Base-by-base conservation (phyloP, 2,113 vertebrate genomes). In the Oncorhynchus kisutch region DNA sequence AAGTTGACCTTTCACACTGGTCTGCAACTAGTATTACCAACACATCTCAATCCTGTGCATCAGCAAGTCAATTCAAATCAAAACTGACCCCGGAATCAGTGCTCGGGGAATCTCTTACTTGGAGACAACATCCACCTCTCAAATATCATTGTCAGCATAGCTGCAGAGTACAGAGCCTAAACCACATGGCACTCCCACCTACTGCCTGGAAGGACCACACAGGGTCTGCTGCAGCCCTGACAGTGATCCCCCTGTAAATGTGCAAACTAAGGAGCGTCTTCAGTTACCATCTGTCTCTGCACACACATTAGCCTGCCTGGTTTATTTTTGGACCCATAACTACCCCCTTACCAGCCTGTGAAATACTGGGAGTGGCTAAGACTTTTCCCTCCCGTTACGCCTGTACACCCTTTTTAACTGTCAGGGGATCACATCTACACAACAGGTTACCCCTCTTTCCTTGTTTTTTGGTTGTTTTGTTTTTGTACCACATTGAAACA, bases 161-260 rank as follows among this genome's bases (percentile, higher is more conserved):
- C 84, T 89, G 85, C 80, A 78, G 60, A n/a, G 1, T 64, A 71
- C 66, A 80, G 66, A 80, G 69, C 59, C 59, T 71, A 54, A 86
- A 76, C 16, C 39, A 22, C 39, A 11, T 76, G 34, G 14, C 18
- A 6, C 66, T 20, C 18, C 27, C 16, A 14, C 2, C 18, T 51
- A 31, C 66, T 29, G 13, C 69, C 69, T 14, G 22, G 48, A 70
- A 49, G n/a, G 20, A 4, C 22, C 13, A 6, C 39, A 68, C 77
- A 71, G 48, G 86, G 78, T 84, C 66, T 73, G 80, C 66, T 75
- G 81, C 60, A 87, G 81, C 81, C 34, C 27, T 95, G 96, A 97
- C 95, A 95, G 92, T 96, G 96, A 97, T 95, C 91, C 87, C 90
- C 88, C 82, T 0, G 85, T 85, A 88, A 95, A 94, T 92, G 94